Evolutionary conservation across 1,140 invertebrate genomes (phyloP).

Genomic region (Radopholus similis): DNA sequence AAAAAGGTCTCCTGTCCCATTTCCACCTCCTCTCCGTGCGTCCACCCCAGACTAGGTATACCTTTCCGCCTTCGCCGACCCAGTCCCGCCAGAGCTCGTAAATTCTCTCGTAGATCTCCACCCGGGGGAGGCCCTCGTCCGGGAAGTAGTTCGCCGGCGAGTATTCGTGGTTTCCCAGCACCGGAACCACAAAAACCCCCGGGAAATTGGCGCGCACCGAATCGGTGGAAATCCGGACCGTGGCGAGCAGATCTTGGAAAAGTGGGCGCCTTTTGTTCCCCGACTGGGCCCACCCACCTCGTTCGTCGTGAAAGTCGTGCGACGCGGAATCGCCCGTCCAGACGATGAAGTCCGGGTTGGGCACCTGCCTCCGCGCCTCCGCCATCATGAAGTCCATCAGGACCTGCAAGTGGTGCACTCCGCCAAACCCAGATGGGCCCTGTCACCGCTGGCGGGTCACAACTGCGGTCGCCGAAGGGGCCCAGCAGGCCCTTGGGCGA

Average conservation of each 20-base stretch:
- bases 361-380: conserved; percentile 29
- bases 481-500: conserved; percentile 18
- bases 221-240: conserved; percentile 34
- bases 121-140: conserved; percentile 24
- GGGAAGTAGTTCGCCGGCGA: conserved; percentile 46
- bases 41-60: too few relatives aligned
- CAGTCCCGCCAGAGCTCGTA: conserved; percentile 47
- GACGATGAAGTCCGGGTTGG: conserved; percentile 45
- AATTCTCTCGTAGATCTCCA: conserved; percentile 31
- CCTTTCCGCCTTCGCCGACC: conserved; percentile 38
- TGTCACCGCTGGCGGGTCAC: conserved; percentile 48
- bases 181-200: conserved; percentile 37
- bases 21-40: too few relatives aligned
- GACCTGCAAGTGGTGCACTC: conserved; percentile 18
- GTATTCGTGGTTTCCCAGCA: conserved; percentile 55
- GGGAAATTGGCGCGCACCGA: conserved; percentile 27
- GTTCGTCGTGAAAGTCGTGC: conserved; percentile 39
- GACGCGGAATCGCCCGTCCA: conserved; percentile 58
- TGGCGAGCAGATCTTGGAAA: conserved; percentile 46
- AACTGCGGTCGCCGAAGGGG: conserved; percentile 45
- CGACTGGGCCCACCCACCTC: conserved; percentile 26
- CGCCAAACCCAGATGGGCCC: not conserved
- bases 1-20: conserved; percentile 47
- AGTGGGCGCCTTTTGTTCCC: not conserved
- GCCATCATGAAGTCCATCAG: conserved; percentile 36